A percentile compares a stretch with the other conserved stretches of the same genome.
These are phyloP conservation scores for Drosophila subobscura DNA, from an alignment of 1,140 invertebrate genomes.

Conservation along the genomic window DNA sequence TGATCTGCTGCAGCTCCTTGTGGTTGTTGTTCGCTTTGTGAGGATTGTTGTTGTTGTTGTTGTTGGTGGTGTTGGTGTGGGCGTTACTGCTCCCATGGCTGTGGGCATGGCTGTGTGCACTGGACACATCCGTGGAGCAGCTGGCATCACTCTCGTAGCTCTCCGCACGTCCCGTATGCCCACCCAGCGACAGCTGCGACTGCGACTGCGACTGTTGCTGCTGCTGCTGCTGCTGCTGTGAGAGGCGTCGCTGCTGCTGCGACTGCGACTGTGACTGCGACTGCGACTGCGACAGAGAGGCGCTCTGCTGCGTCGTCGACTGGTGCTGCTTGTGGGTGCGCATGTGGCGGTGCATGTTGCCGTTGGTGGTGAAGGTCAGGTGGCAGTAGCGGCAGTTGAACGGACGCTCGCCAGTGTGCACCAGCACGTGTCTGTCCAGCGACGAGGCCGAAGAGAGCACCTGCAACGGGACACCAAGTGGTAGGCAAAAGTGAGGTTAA, in stretches of 20 bases:
- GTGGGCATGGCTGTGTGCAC: constrained; percentile 56
- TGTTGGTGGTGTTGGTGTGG: constrained; percentile 45
- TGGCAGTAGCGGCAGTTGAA: constrained; percentile 91
- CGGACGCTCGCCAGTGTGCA: constrained; percentile 90
- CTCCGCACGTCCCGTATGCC: constrained; percentile 39
- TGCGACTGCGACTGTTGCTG: not conserved
- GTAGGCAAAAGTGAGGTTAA: not conserved
- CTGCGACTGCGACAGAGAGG: constrained; percentile 17
- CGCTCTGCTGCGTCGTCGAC: constrained; percentile 74
- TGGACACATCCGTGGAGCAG: constrained; percentile 80
- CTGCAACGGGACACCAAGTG: constrained; percentile 55
- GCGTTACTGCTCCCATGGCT: constrained; percentile 47
- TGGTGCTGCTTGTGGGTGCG: constrained; percentile 87
- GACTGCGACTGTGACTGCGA: constrained; percentile 8
- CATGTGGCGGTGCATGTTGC: constrained; percentile 94
- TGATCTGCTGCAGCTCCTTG: constrained; percentile 34
- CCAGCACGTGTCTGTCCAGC: constrained; percentile 89
- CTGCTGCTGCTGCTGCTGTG: constrained; percentile 17
- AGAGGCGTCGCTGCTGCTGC: constrained; percentile 12
- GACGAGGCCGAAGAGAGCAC: constrained; percentile 91
- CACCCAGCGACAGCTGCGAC: constrained; percentile 34
- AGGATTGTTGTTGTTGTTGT: constrained; percentile 68
- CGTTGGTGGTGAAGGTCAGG: constrained; percentile 94
- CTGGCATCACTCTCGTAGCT: constrained; percentile 83
- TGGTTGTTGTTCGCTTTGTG: constrained; percentile 54